Evolutionary conservation across 2,888 invertebrate species (phyloP).

Genomic region (Polia nebulosa): DNA sequence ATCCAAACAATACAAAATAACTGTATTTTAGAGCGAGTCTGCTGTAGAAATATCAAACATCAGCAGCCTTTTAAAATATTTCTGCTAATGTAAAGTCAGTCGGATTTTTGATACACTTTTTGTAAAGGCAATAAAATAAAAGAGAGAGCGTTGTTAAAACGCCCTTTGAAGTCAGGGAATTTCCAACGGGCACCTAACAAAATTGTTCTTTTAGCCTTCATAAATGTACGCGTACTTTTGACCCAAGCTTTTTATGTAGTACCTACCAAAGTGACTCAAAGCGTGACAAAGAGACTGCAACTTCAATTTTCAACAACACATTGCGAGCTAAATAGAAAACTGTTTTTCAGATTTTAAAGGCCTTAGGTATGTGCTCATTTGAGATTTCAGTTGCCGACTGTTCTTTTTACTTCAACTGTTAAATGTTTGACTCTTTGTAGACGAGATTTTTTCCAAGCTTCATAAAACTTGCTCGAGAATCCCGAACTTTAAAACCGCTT

Average conservation of each 20-base stretch:
- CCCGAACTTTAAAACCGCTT: constrained; percentile 32
- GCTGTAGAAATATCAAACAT: constrained; percentile 31
- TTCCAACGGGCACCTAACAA: constrained; percentile 87
- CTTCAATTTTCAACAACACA: constrained; percentile 75
- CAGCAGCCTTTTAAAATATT: constrained; percentile 59
- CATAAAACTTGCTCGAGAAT: constrained; percentile 28
- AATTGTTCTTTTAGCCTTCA: constrained; percentile 89
- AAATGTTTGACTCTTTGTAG: constrained; percentile 27
- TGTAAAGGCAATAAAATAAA: constrained; percentile 83
- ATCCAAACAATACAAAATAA: constrained; percentile 6
- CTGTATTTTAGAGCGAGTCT: constrained; percentile 6
- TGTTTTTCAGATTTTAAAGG: constrained; percentile 55
- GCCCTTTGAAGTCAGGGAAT: constrained; percentile 88
- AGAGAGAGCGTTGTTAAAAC: constrained; percentile 85
- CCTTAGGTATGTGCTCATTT: constrained; percentile 34
- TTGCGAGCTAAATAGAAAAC: constrained; percentile 70
- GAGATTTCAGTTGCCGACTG: constrained; percentile 33
- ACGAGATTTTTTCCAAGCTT: constrained; percentile 30
- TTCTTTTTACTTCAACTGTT: constrained; percentile 33
- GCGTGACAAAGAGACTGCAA: constrained; percentile 81
- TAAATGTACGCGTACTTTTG: constrained; percentile 85
- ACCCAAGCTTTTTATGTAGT: constrained; percentile 79
- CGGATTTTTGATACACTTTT: constrained; percentile 78
- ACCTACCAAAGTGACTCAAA: constrained; percentile 79
- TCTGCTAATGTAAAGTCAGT: constrained; percentile 60